Evolutionary conservation across 2,888 invertebrate genomes (phyloP).

Genomic region (Andrena hattorfiana): DNA sequence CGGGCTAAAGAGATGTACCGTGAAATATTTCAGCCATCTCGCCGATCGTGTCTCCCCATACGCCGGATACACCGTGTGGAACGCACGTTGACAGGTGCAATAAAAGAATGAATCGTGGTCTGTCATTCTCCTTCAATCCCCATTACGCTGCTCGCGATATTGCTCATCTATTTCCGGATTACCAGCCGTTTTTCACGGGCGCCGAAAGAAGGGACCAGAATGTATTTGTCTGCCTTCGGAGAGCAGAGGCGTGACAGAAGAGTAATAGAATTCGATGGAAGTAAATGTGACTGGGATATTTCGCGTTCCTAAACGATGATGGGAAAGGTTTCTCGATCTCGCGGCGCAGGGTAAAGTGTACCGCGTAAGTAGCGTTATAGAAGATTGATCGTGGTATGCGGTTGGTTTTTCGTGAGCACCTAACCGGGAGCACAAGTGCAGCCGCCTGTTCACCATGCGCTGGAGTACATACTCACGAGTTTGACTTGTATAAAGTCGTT

Average conservation of each 20-base stretch:
- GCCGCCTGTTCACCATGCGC: constrained; percentile 45
- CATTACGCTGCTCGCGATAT: constrained; percentile 15
- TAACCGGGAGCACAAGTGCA: constrained; percentile 51
- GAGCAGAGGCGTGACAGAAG: too few relatives aligned
- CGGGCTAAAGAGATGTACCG: constrained; percentile 63
- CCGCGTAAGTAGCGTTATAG: constrained; percentile 3
- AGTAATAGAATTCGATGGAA: background rate
- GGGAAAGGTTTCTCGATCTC: background rate
- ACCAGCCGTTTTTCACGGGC: background rate
- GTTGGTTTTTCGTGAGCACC: constrained; percentile 48
- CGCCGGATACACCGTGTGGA: background rate
- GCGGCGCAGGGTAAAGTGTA: background rate
- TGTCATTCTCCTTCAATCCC: constrained; percentile 26
- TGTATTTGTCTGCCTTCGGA: too few relatives aligned
- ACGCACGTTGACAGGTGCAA: background rate
- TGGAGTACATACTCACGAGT: constrained; percentile 63
- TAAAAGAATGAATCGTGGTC: constrained; percentile 22
- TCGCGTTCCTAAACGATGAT: background rate
- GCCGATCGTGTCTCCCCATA: constrained; percentile 28
- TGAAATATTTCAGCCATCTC: constrained; percentile 59
- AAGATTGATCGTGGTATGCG: constrained; percentile 19
- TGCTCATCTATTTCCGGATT: background rate
- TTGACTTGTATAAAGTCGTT: constrained; percentile 71
- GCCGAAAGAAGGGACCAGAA: too few relatives aligned
- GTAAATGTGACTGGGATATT: background rate